Evolutionary conservation across 2,113 vertebrate species (phyloP).

Genomic region (Xenopus borealis): DNA sequence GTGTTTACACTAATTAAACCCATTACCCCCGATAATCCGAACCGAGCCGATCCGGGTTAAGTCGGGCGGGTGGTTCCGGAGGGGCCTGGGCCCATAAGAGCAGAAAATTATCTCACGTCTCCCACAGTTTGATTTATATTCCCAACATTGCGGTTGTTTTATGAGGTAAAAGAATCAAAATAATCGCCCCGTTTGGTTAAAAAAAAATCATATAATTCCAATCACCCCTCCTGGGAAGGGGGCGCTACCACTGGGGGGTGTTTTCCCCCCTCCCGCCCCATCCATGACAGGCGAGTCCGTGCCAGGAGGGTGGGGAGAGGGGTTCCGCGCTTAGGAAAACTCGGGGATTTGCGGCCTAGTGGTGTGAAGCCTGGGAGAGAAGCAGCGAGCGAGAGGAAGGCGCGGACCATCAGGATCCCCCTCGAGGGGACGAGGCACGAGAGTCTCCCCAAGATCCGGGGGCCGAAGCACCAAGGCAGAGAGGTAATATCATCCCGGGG

Average conservation of each 20-base stretch:
- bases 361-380: conserved; percentile 44
- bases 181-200: too few species aligned
- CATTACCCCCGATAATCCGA: conserved; percentile 63
- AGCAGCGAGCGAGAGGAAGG: not conserved
- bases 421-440: conserved; percentile 23
- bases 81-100: conserved; percentile 38
- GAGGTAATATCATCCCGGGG: conserved; percentile 32
- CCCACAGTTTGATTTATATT: not conserved
- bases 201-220: too few species aligned
- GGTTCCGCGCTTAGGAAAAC: conserved; percentile 13
- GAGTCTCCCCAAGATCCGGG: conserved; percentile 38
- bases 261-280: conserved; percentile 40
- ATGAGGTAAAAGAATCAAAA: conserved; percentile 25
- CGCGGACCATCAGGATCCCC: conserved; percentile 6
- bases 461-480: conserved; percentile 33
- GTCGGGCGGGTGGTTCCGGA: conserved; percentile 57
- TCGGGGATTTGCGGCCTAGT: conserved; percentile 48
- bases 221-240: conserved; percentile 2
- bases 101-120: conserved; percentile 12
- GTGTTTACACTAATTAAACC: conserved; percentile 66
- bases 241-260: conserved; percentile 1
- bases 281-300: conserved; percentile 14
- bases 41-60: conserved; percentile 63
- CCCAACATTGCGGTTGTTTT: conserved; percentile 14
- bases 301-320: not conserved